Evolutionary conservation across 2,888 invertebrate species (phyloP).

Genomic region (Sesia apiformis): DNA sequence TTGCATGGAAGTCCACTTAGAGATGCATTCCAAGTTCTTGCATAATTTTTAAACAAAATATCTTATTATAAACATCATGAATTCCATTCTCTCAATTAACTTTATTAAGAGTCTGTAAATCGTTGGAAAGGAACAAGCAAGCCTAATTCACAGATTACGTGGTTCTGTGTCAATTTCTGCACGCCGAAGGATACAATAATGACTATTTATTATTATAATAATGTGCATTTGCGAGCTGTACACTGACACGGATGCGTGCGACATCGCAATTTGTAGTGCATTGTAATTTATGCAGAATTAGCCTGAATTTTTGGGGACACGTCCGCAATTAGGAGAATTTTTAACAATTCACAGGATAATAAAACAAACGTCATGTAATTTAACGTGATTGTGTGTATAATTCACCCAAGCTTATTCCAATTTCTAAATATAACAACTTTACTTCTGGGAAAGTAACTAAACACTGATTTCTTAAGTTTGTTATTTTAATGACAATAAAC

Average conservation of each 20-base stretch:
- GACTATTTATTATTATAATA: conserved; percentile 40
- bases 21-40: too few relatives aligned
- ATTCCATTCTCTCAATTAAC: conserved; percentile 54
- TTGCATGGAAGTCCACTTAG: too few relatives aligned
- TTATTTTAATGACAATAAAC: too few relatives aligned
- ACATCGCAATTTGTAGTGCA: conserved; percentile 26
- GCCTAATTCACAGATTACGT: conserved; percentile 33
- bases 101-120: conserved; percentile 47
- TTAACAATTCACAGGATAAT: too few relatives aligned
- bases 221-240: conserved; percentile 24
- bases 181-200: conserved; percentile 40
- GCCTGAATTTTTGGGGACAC: conserved; percentile 15
- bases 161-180: conserved; percentile 39
- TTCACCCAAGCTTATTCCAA: too few relatives aligned
- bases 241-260: conserved; percentile 23
- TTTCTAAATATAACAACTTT: too few relatives aligned
- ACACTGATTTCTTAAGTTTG: too few relatives aligned
- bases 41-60: too few relatives aligned
- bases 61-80: conserved; percentile 2
- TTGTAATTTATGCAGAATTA: conserved; percentile 33
- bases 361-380: too few relatives aligned
- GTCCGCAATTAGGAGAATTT: conserved; percentile 3
- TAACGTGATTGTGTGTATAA: too few relatives aligned
- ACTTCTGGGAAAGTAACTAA: too few relatives aligned
- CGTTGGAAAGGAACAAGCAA: conserved; percentile 53